These are phyloP conservation scores for Axis porcinus DNA, from an alignment of 2,113 vertebrate genomes.

Conservation along the genomic window DNA sequence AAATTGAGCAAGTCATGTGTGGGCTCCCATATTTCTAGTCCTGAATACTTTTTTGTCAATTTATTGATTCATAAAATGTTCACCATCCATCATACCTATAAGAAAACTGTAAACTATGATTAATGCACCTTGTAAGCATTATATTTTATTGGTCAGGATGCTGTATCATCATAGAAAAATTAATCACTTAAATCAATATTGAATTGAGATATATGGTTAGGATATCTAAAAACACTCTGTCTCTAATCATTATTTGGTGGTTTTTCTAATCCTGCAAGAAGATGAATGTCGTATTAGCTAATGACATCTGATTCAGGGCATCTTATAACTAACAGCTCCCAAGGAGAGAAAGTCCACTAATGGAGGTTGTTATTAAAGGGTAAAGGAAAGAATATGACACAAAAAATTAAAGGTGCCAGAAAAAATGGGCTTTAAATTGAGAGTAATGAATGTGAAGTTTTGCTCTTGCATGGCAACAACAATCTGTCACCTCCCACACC, in stretches of 20 bases:
- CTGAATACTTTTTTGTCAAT: slow-evolving; percentile 31
- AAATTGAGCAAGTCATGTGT: neutral
- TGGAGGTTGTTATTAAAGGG: slow-evolving; percentile 12
- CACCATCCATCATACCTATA: slow-evolving; percentile 3
- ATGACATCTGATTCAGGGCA: slow-evolving; percentile 13
- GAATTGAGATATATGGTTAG: slow-evolving; percentile 51
- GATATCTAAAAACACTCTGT: slow-evolving; percentile 47
- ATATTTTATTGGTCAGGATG: slow-evolving; percentile 41
- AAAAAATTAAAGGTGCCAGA: slow-evolving; percentile 24
- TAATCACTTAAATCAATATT: slow-evolving; percentile 45
- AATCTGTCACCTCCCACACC: slow-evolving; percentile 30
- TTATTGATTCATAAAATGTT: slow-evolving; percentile 49
- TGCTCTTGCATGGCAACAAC: slow-evolving; percentile 1
- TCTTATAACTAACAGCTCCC: slow-evolving; percentile 39
- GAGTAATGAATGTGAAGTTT: slow-evolving; percentile 47
- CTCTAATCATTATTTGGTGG: slow-evolving; percentile 40
- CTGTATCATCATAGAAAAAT: slow-evolving; percentile 45
- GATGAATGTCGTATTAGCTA: slow-evolving; percentile 16
- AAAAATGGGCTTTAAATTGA: slow-evolving; percentile 22
- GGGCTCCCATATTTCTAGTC: slow-evolving; percentile 3
- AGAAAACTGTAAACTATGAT: slow-evolving; percentile 47
- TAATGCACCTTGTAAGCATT: neutral
- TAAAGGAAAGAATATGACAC: slow-evolving; percentile 42
- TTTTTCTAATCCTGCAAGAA: slow-evolving; percentile 48
- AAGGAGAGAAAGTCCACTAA: neutral